phyloP scores from a whole-genome alignment of 2,888 invertebrate genomes.

The Aproaerema taeniolella region DNA sequence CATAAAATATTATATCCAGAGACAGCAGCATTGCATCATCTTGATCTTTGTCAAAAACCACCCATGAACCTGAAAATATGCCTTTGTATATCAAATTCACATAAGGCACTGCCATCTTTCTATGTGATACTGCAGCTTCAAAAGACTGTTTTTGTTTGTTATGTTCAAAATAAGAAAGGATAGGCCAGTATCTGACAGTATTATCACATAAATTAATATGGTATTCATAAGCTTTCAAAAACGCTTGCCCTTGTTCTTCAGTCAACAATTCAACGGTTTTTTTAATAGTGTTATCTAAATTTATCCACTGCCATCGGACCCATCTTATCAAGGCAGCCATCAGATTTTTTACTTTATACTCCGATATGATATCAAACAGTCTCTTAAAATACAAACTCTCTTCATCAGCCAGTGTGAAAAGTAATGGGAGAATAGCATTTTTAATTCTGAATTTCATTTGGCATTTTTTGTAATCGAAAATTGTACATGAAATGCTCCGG shows the following conservation, averaged over 20 bases:
- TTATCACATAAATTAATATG: too few species aligned
- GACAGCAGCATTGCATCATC: conserved; percentile 33
- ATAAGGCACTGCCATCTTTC: conserved; percentile 27
- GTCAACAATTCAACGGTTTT: conserved; percentile 9
- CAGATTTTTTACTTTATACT: conserved; percentile 9
- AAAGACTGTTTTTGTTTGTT: too few species aligned
- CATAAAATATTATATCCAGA: conserved; percentile 29
- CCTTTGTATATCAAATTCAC: conserved; percentile 27
- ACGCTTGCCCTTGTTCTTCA: conserved; percentile 7
- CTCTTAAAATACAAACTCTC: conserved; percentile 16
- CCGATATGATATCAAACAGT: conserved; percentile 15
- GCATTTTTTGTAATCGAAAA: background rate
- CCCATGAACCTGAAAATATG: conserved; percentile 24
- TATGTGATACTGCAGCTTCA: conserved; percentile 22
- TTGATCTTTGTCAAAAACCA: conserved; percentile 19
- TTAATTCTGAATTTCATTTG: background rate
- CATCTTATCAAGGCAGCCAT: conserved; percentile 14
- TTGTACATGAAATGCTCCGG: conserved; percentile 1
- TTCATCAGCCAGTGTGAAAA: conserved; percentile 20
- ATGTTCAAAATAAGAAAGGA: too few species aligned
- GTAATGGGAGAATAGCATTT: conserved; percentile 16
- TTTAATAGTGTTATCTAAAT: conserved; percentile 2
- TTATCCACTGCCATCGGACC: conserved; percentile 15
- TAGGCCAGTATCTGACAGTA: too few species aligned
- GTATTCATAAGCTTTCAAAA: conserved; percentile 8